phyloP scores from a whole-genome alignment of 2,797 vertebrate genomes.

The Alauda arvensis region DNA sequence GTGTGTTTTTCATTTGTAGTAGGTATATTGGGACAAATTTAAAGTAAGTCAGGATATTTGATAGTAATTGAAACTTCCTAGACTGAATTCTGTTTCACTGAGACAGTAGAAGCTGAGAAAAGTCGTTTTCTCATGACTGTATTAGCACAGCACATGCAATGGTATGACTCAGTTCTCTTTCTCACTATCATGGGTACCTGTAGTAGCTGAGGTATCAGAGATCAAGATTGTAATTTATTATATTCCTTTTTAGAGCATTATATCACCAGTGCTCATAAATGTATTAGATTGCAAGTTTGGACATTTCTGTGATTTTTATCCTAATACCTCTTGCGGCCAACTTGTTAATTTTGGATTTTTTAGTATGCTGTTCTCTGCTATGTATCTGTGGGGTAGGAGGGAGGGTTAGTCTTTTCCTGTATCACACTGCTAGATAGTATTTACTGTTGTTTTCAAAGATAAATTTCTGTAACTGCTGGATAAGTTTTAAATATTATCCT shows the following conservation, averaged over 20 bases:
- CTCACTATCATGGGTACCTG: not conserved
- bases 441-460: not conserved
- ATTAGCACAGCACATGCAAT: not conserved
- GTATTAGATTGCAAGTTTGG: not conserved
- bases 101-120: not conserved
- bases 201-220: not conserved
- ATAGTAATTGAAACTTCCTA: not conserved
- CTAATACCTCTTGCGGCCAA: not conserved
- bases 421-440: not conserved
- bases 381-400: not conserved
- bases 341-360: not conserved
- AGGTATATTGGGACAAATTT: not conserved
- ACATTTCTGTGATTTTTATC: not conserved
- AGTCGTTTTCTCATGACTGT: not conserved
- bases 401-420: not conserved
- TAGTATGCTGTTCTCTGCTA: not conserved
- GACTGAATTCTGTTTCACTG: not conserved
- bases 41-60: not conserved
- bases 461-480: not conserved
- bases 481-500: not conserved
- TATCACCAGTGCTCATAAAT: not conserved
- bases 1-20: not conserved
- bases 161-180: not conserved
- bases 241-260: not conserved
- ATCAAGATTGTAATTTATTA: not conserved